A percentile compares a stretch with the other conserved stretches of the same genome.
Conservation (phyloP, 2,888 invertebrate genomes). For the Mantis religiosa region DNA sequence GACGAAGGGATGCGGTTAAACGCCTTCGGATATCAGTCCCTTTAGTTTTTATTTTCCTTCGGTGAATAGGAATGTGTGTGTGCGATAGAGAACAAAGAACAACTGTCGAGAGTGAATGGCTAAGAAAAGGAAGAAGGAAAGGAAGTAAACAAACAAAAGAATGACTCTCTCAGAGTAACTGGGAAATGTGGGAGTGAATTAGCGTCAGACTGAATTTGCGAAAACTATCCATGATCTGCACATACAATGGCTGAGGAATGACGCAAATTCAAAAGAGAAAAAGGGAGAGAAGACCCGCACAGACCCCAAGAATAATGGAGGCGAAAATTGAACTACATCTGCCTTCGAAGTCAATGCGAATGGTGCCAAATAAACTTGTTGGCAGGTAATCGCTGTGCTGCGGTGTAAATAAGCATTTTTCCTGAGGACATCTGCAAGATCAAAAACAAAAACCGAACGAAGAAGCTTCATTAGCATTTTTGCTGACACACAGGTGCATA, state of each 20-base stretch:
- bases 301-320: not conserved
- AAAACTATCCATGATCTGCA: not conserved
- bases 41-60: not conserved
- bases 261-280: not conserved
- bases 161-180: not conserved
- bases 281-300: not conserved
- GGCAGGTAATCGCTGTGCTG: not conserved
- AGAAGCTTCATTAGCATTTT: no score
- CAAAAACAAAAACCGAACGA: no score
- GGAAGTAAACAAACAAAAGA: not conserved
- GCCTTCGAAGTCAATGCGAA: not conserved
- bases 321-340: not conserved
- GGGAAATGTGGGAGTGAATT: not conserved
- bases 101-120: not conserved
- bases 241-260: not conserved
- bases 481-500: no score
- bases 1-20: not conserved
- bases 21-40: not conserved
- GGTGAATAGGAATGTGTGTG: no score
- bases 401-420: no score
- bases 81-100: not conserved
- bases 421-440: no score
- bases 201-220: not conserved
- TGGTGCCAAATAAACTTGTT: not conserved
- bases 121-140: not conserved